phyloP scores from a whole-genome alignment of 2,113 vertebrate genomes.

The Cricetomys ansorgei region DNA sequence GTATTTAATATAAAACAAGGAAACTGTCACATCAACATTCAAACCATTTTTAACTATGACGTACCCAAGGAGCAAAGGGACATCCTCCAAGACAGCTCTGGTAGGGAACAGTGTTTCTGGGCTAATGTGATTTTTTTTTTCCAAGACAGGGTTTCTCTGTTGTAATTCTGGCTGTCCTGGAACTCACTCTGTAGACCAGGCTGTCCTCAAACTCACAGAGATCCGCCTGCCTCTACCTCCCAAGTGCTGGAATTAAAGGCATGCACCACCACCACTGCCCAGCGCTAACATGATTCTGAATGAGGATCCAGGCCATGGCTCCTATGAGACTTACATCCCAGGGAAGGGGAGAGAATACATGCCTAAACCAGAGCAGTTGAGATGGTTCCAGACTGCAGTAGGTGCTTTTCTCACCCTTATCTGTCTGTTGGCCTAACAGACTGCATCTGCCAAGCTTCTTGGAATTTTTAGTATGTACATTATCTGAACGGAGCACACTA shows the following conservation, averaged over 20 bases:
- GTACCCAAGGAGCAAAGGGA: neutral
- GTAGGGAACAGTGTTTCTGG: neutral
- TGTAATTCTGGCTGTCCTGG: no score
- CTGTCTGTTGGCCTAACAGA: neutral
- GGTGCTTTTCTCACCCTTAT: neutral
- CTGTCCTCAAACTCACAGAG: no score
- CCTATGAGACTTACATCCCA: neutral
- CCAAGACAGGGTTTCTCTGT: no score
- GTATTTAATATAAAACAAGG: constrained; percentile 43
- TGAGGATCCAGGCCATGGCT: neutral
- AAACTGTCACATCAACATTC: constrained; percentile 1
- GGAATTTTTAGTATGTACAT: neutral
- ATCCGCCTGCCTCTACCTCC: no score
- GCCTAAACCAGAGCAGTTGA: neutral
- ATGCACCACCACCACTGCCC: no score
- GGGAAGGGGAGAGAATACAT: neutral
- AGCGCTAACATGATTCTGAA: neutral
- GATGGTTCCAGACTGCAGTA: neutral
- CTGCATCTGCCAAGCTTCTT: neutral
- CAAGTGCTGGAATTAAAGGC: no score
- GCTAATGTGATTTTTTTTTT: neutral
- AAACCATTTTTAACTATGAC: neutral
- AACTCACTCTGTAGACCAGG: no score
- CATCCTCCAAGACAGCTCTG: neutral
- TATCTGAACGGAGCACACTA: constrained; percentile 3